A percentile compares a stretch with the other conserved stretches of the same genome.
These are phyloP conservation scores for Paramormyrops hopkinsi DNA, from an alignment of 2,797 vertebrate species.

Conservation along the genomic window DNA sequence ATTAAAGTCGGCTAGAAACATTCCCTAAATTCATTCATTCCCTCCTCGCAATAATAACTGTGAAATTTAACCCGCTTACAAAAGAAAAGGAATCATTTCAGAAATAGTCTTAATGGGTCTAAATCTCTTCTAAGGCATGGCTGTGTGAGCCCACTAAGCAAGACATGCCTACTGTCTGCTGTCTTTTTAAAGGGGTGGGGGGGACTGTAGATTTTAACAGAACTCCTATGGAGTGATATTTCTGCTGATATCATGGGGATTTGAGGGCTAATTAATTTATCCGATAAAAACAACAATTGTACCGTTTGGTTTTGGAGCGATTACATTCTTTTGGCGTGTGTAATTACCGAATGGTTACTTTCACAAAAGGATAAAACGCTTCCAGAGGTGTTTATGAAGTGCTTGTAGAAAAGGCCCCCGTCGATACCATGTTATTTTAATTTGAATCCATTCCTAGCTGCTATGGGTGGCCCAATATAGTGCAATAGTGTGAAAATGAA, in stretches of 20 bases:
- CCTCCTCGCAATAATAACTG: constrained; percentile 69
- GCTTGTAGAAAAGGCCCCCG: not conserved
- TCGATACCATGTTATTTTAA: constrained; percentile 13
- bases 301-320: constrained; percentile 47
- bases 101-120: constrained; percentile 81
- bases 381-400: constrained; percentile 15
- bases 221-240: constrained; percentile 55
- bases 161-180: constrained; percentile 43
- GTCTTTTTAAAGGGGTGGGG: constrained; percentile 52
- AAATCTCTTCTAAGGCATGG: constrained; percentile 65
- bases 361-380: constrained; percentile 49
- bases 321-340: constrained; percentile 53
- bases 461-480: constrained; percentile 11
- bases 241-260: constrained; percentile 68
- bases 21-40: constrained; percentile 59
- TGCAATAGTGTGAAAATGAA: constrained; percentile 9
- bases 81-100: constrained; percentile 70
- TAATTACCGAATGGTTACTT: constrained; percentile 53
- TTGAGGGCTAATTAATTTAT: constrained; percentile 71
- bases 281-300: constrained; percentile 62
- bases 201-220: constrained; percentile 55
- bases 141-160: constrained; percentile 49
- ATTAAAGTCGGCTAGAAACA: constrained; percentile 73
- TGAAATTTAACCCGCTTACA: constrained; percentile 76
- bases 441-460: constrained; percentile 13